A percentile compares a stretch with the other conserved stretches of the same genome.
Evolutionary conservation across 2,888 invertebrate genomes (phyloP).

Genomic region (Epinotia bilunana): DNA sequence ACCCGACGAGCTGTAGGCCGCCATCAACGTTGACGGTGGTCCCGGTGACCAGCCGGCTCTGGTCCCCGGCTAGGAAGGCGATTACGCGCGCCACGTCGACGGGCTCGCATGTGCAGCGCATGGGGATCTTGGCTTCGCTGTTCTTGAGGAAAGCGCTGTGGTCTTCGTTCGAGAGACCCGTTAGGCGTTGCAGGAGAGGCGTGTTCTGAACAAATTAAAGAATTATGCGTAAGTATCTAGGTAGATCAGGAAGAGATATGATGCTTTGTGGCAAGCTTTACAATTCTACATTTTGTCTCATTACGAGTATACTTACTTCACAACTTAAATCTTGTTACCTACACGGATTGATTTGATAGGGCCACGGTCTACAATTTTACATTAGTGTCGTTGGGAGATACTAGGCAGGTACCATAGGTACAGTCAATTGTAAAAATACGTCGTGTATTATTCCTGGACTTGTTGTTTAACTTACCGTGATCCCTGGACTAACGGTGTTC

Average conservation of each 20-base stretch:
- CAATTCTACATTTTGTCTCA: background rate
- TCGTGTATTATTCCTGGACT: background rate
- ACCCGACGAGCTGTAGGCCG: slow-evolving; percentile 10
- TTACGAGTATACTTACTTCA: no score
- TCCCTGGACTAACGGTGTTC: slow-evolving; percentile 90
- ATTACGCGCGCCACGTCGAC: slow-evolving; percentile 25
- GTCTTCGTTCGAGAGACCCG: slow-evolving; percentile 25
- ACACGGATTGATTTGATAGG: no score
- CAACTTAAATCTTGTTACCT: no score
- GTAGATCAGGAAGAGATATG: no score
- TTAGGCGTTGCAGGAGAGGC: slow-evolving; percentile 25
- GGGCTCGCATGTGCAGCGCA: slow-evolving; percentile 14
- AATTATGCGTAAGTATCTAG: background rate
- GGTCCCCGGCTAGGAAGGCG: slow-evolving; percentile 24
- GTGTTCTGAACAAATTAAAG: slow-evolving; percentile 12
- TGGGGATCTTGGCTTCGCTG: slow-evolving; percentile 21
- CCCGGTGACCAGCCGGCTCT: slow-evolving; percentile 20
- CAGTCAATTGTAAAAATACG: no score
- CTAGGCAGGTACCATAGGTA: no score
- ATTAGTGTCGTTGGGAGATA: no score
- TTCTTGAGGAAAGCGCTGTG: slow-evolving; percentile 20
- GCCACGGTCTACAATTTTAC: no score
- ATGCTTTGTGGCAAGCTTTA: no score
- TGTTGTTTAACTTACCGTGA: slow-evolving; percentile 78
- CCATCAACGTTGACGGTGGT: slow-evolving; percentile 28